These are phyloP conservation scores for Calliphora vicina DNA, from an alignment of 1,140 invertebrate species.

Conservation along the genomic window DNA sequence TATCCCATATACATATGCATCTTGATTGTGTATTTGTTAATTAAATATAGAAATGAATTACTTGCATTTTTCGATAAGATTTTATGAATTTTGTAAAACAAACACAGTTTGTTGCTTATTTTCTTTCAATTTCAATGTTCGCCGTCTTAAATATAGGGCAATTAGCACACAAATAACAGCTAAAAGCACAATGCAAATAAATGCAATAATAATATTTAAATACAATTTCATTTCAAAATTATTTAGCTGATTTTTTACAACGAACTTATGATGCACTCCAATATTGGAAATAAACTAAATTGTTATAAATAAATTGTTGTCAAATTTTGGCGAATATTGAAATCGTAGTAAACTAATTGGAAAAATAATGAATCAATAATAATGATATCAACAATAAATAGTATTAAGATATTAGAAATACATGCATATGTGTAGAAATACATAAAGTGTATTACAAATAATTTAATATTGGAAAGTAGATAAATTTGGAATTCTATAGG, in stretches of 20 bases:
- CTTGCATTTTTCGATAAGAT: too few species aligned
- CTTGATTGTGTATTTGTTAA: too few species aligned
- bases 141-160: slow-evolving; percentile 11
- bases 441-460: background rate
- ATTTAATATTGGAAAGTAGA: background rate
- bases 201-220: slow-evolving; percentile 31
- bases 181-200: slow-evolving; percentile 23
- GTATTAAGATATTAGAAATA: background rate
- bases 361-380: background rate
- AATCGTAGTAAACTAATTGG: background rate
- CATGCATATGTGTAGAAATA: background rate
- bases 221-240: slow-evolving; percentile 21
- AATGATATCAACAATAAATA: background rate
- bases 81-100: too few species aligned
- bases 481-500: too few species aligned
- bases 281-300: slow-evolving; percentile 18
- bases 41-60: too few species aligned
- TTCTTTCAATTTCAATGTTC: background rate
- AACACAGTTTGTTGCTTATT: background rate
- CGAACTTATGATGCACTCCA: background rate
- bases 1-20: too few species aligned
- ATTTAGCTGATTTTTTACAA: background rate
- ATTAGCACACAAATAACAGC: background rate
- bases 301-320: background rate
- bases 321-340: background rate